These are phyloP conservation scores for Peucedramus taeniatus DNA, from an alignment of 2,113 vertebrate genomes.

Conservation along the genomic window DNA sequence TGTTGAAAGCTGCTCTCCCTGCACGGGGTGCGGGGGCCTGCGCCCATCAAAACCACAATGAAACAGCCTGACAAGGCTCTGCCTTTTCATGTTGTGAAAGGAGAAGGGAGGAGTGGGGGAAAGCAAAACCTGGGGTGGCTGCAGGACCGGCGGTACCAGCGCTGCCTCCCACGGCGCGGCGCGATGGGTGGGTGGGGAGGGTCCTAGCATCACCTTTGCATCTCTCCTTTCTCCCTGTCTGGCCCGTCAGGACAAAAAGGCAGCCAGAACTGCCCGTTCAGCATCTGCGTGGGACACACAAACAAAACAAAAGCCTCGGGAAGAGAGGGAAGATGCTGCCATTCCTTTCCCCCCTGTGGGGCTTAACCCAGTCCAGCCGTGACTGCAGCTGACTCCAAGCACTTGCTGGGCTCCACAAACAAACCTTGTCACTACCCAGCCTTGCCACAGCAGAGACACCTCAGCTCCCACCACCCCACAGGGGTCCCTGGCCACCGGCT, in stretches of 20 bases:
- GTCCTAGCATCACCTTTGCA: neutral
- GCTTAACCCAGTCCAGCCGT: rapidly evolving
- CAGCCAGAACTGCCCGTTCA: rapidly evolving
- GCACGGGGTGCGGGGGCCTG: neutral
- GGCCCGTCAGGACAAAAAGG: rapidly evolving
- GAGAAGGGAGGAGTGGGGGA: neutral
- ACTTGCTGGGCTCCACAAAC: neutral
- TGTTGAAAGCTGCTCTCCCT: neutral
- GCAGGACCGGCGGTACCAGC: neutral
- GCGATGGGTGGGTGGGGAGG: neutral
- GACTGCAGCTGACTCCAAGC: neutral
- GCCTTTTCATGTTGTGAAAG: neutral
- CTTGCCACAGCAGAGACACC: neutral
- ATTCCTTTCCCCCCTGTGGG: rapidly evolving
- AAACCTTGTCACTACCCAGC: neutral
- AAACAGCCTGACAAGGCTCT: neutral
- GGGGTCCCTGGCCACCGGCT: rapidly evolving
- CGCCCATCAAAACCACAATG: neutral
- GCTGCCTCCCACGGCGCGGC: neutral
- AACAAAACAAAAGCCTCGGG: neutral
- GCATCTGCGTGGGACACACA: neutral
- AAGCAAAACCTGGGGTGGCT: neutral
- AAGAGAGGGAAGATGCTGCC: neutral
- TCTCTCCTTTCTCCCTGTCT: neutral
- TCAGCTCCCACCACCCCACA: rapidly evolving